phyloP scores from a whole-genome alignment of 2,888 invertebrate genomes.

The Eristalinus sepulchralis region DNA sequence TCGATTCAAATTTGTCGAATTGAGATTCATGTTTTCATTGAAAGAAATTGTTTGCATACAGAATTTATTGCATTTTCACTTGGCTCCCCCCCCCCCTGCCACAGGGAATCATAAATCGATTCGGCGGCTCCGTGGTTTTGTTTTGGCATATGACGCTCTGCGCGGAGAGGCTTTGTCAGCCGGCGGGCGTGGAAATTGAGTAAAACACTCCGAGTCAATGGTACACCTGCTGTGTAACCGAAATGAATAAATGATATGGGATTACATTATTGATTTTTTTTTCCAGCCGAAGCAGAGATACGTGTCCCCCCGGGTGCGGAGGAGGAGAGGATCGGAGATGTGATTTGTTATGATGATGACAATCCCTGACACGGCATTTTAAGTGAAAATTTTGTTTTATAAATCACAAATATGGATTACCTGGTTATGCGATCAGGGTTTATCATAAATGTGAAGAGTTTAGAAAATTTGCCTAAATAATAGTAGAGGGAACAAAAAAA shows the following conservation, averaged over 20 bases:
- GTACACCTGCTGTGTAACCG: conserved; percentile 53
- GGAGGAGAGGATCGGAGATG: not conserved
- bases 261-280: conserved; percentile 55
- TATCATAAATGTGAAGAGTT: not conserved
- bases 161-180: not conserved
- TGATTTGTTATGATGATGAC: conserved; percentile 6
- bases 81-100: conserved; percentile 22
- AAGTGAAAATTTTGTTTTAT: not conserved
- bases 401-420: not conserved
- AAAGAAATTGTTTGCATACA: conserved; percentile 37
- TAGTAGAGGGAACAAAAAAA: not conserved
- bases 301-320: not conserved
- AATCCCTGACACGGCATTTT: not conserved
- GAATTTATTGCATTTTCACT: conserved; percentile 37
- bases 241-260: conserved; percentile 51
- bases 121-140: conserved; percentile 15
- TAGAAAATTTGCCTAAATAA: not conserved
- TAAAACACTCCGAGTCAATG: conserved; percentile 41
- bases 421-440: not conserved
- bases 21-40: conserved; percentile 38
- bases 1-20: conserved; percentile 39
- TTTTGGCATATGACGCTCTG: conserved; percentile 18
- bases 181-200: conserved; percentile 37
- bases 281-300: not conserved
- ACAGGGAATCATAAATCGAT: conserved; percentile 43